phyloP scores from a whole-genome alignment of 2,797 vertebrate species.

The Hozukius guyotensis region DNA sequence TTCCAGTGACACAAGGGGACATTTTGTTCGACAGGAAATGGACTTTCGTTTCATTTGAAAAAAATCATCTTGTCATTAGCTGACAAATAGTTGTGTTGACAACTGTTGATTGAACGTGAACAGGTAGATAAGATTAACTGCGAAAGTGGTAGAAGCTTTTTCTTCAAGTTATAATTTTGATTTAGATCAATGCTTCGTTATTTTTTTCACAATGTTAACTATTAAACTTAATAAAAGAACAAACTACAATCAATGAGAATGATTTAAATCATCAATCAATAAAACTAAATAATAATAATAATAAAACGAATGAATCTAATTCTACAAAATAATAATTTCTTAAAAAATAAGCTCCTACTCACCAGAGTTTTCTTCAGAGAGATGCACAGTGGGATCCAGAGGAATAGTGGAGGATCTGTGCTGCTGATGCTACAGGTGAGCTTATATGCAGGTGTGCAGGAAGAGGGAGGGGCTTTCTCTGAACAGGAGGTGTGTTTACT shows the following conservation, averaged over 20 bases:
- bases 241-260: neutral
- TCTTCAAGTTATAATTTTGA: neutral
- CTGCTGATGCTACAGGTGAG: constrained; percentile 67
- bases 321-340: neutral
- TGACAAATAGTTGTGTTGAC: constrained; percentile 19
- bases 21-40: constrained; percentile 61
- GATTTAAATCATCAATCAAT: neutral
- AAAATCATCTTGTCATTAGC: neutral
- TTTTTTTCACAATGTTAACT: neutral
- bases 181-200: neutral
- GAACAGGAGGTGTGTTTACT: constrained; percentile 29
- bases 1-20: constrained; percentile 63
- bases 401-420: constrained; percentile 48
- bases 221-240: neutral
- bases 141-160: neutral
- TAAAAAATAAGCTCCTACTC: constrained; percentile 35
- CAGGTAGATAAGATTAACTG: neutral
- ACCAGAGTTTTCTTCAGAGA: constrained; percentile 51
- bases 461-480: constrained; percentile 56
- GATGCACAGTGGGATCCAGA: constrained; percentile 30
- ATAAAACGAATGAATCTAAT: neutral
- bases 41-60: constrained; percentile 11
- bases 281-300: neutral
- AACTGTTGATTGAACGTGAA: constrained; percentile 4
- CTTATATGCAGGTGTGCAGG: constrained; percentile 72